Evolutionary conservation across 2,888 invertebrate species (phyloP), one percentile per base, ranked within the genome.

Genomic region (Hirtodrosophila trivittata): DNA sequence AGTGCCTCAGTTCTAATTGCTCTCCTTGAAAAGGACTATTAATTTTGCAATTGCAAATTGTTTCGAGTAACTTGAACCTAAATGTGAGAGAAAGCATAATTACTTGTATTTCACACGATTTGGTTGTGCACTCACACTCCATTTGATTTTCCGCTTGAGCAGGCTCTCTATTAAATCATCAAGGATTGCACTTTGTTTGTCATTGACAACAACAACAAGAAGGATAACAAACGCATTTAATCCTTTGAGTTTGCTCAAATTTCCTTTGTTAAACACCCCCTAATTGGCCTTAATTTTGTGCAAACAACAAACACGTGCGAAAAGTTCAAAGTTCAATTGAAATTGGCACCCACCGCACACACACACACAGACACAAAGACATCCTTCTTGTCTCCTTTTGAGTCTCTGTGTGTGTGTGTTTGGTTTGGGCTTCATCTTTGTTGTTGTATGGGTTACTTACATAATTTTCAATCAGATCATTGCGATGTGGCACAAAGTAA

Each of bases 401-500:
- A 25, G 38, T 18, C 5, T 41, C 13, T 26, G 3, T 28, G 41
- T 41, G 26, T 26, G 13, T 13, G 30, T 13, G 10, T 1, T n/a
- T 2, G 38, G 1, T 3, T 7, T 14, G 13, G 8, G n/a, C n/a
- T n/a, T n/a, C n/a, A n/a, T n/a, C n/a, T n/a, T n/a, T 9, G 28
- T 38, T 43, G 26, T 28, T 51, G 18, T 35, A 28, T 37, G 33
- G 65, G 56, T 68, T 68, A 94, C 96, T 95, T 92, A 98, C 97
- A 91, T 97, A 97, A 90, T 97, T 97, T 91, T 98, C 98, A 87
- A 98, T 97, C 88, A 96, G 94, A 92, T 98, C 97, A 89, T 96
- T 95, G 87, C 97, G 94, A 91, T 97, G 97, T 63, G 98, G 98
- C 88, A 98, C 97, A 92, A 97, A 97, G 92, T 97, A 98, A 92